Base-by-base conservation (phyloP, 2,113 vertebrate species). In the Ardeotis arabs region DNA sequence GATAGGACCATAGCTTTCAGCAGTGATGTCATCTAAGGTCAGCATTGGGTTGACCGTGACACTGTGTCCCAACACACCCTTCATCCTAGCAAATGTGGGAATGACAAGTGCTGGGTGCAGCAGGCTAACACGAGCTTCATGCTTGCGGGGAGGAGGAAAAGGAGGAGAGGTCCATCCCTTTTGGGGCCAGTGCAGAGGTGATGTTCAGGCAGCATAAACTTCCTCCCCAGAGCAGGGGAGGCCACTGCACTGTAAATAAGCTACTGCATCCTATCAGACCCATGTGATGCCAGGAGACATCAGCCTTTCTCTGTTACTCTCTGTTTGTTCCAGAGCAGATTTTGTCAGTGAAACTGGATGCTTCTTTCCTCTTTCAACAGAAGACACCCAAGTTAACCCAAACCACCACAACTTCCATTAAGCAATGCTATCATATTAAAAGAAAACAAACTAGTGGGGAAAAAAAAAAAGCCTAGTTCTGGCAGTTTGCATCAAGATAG, bases 371-470 rank as follows among this genome's bases (percentile, higher is more conserved):
- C 62, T 95, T 95, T 88, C 85, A 95, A 93, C 68, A 68, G 64
- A 82, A 82, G 44, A 82, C 17, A 85, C 22, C 37, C 29, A 79
- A 63, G 66, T 91, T 80, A 87, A 80, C 68, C 19, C 66, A 87
- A 88, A 52, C 10, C 9, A 37, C n/a, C 37, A 41, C 23, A 84
- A 69, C 58, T 87, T 85, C 63, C 67, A 63, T 63, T 91, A 63
- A 91, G 84, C 49, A 95, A 87, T 69, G 21, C 22, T 83, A 76
- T 83, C 45, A 74, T 70, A 95, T 87, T 77, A 95, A 90, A 93
- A 92, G 68, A 89, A 95, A 96, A 94, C 49, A 90, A 93, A 75
- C 27, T 8, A 37, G 45, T 25, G 27, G 18, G 7, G 2, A 29
- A n/a, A 41, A 31, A 63, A n/a, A 83, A 86, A 59, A 83, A 44